Conservation (phyloP, 2,113 vertebrate genomes). For the Myotis yumanensis region DNA sequence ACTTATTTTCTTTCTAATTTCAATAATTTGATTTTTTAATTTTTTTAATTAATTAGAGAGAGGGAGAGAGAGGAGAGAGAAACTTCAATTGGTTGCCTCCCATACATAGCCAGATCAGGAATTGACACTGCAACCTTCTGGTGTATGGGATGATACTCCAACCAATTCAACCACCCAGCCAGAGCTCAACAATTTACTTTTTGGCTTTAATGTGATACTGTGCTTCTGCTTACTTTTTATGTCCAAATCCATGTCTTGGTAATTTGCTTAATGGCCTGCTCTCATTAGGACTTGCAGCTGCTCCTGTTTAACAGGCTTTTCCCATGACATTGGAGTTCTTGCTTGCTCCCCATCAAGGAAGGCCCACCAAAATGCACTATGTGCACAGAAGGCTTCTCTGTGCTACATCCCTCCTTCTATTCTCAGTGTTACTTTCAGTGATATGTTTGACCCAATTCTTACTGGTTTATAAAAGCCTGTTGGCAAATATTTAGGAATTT, state of each 20-base stretch:
- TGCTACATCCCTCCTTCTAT: background rate
- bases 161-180: background rate
- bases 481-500: conserved; percentile 26
- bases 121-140: background rate
- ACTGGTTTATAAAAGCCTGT: background rate
- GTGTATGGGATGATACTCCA: background rate
- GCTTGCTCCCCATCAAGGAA: background rate
- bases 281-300: background rate
- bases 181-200: background rate
- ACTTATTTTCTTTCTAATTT: background rate
- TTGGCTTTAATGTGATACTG: background rate
- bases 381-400: background rate
- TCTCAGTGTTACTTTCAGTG: background rate
- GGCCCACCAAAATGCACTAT: background rate
- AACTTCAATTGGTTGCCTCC: background rate
- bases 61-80: background rate
- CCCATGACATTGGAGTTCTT: background rate
- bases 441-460: background rate
- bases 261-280: background rate
- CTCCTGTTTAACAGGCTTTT: background rate
- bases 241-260: background rate
- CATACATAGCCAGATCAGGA: background rate
- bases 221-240: background rate
- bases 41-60: background rate
- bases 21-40: background rate